Conservation (phyloP, 2,888 invertebrate genomes). For the Eupithecia subfuscata region DNA sequence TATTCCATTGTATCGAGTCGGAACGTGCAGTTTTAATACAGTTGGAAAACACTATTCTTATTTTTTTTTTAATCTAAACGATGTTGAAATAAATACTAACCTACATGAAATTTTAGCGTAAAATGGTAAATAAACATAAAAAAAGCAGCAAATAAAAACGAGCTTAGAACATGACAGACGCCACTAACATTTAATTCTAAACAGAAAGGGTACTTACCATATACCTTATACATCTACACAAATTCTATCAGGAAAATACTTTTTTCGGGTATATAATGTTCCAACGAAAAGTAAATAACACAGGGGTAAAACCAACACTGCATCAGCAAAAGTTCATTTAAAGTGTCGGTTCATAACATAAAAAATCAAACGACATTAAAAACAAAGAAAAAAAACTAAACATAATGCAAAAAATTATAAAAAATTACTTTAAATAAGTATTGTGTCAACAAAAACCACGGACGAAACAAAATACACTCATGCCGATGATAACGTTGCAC, state of each 20-base stretch:
- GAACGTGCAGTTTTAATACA: constrained; percentile 33
- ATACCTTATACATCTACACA: constrained; percentile 29
- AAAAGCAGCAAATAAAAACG: constrained; percentile 74
- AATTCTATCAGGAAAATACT: neutral
- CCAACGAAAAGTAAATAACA: constrained; percentile 33
- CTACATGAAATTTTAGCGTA: constrained; percentile 36
- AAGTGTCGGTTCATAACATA: constrained; percentile 26
- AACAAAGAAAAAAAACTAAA: constrained; percentile 44
- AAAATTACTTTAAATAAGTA: neutral
- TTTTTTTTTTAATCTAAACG: constrained; percentile 4
- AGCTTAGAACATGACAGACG: constrained; percentile 65
- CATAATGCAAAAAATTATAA: constrained; percentile 27
- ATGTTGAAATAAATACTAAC: constrained; percentile 30
- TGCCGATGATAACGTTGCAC: neutral
- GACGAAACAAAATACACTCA: constrained; percentile 24
- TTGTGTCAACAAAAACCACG: constrained; percentile 1
- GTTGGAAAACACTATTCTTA: constrained; percentile 8
- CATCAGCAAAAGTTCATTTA: constrained; percentile 60
- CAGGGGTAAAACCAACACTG: constrained; percentile 49
- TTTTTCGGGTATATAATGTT: neutral
- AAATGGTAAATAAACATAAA: constrained; percentile 55
- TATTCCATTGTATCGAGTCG: constrained; percentile 18
- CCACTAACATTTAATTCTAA: constrained; percentile 56
- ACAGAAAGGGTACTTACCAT: constrained; percentile 56
- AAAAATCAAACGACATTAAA: constrained; percentile 36